Evolutionary conservation across 2,888 invertebrate genomes (phyloP).

Genomic region (Drosophila koepferae): DNA sequence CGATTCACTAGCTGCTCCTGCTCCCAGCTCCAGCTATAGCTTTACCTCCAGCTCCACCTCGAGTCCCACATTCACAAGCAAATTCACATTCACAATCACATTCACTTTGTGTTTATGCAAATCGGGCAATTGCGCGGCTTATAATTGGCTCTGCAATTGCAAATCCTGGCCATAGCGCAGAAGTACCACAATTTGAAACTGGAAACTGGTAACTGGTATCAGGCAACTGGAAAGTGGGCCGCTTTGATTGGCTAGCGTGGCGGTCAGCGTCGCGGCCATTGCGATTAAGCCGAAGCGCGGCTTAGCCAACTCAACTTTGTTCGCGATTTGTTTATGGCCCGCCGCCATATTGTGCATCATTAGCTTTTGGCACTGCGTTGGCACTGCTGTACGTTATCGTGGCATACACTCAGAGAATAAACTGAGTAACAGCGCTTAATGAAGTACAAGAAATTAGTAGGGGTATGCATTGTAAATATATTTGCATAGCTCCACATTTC

Average conservation of each 20-base stretch:
- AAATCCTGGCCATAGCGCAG: conserved; percentile 46
- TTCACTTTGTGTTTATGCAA: conserved; percentile 67
- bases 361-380: conserved; percentile 43
- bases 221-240: conserved; percentile 69
- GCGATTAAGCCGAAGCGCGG: conserved; percentile 49
- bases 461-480: not conserved
- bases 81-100: not conserved
- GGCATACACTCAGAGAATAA: conserved; percentile 14
- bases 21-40: conserved; percentile 6
- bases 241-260: conserved; percentile 68
- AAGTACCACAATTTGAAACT: conserved; percentile 40
- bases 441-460: too few relatives aligned
- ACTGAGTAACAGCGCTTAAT: not conserved
- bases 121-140: conserved; percentile 44
- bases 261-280: conserved; percentile 58
- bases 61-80: conserved; percentile 19
- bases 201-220: conserved; percentile 55
- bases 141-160: conserved; percentile 45
- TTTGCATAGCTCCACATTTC: not conserved
- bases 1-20: conserved; percentile 34
- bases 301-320: conserved; percentile 47
- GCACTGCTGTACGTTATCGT: conserved; percentile 21
- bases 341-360: conserved; percentile 63
- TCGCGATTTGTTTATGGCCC: conserved; percentile 56
- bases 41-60: not conserved